These are phyloP conservation scores for Brotula barbata DNA, from an alignment of 2,797 vertebrate species.

Conservation along the genomic window DNA sequence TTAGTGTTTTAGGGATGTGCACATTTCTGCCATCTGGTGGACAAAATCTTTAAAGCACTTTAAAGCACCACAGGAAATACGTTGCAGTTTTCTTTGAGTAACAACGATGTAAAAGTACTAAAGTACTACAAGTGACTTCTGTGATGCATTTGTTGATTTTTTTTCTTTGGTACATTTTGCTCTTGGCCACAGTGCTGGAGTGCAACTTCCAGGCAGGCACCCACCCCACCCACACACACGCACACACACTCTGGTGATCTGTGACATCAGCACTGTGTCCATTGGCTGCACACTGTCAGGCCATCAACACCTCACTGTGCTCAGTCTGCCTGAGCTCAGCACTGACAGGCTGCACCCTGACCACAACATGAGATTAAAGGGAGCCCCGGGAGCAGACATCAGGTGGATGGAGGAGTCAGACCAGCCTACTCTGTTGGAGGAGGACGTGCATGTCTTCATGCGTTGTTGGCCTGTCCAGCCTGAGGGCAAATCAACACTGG, in stretches of 20 bases:
- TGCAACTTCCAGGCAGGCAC: background rate
- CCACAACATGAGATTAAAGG: background rate
- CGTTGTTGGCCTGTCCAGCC: too few relatives aligned
- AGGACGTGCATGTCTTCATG: too few relatives aligned
- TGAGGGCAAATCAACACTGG: too few relatives aligned
- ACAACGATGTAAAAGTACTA: background rate
- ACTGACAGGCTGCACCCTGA: background rate
- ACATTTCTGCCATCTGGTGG: slow-evolving; percentile 56
- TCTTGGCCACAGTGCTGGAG: background rate
- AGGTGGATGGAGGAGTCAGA: too few relatives aligned
- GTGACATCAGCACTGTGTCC: slow-evolving; percentile 62
- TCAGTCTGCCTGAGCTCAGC: background rate
- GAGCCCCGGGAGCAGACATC: too few relatives aligned
- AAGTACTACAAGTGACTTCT: background rate
- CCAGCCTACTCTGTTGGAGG: too few relatives aligned
- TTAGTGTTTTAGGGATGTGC: background rate
- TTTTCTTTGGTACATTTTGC: background rate
- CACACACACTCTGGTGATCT: slow-evolving; percentile 41
- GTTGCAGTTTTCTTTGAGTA: background rate
- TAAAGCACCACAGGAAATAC: background rate
- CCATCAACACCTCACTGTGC: background rate
- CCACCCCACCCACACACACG: slow-evolving; percentile 8
- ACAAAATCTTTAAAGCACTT: background rate
- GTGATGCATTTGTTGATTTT: background rate
- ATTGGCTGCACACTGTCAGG: slow-evolving; percentile 56